Evolutionary conservation across 2,113 vertebrate species (phyloP).

Genomic region (Bufo bufo): DNA sequence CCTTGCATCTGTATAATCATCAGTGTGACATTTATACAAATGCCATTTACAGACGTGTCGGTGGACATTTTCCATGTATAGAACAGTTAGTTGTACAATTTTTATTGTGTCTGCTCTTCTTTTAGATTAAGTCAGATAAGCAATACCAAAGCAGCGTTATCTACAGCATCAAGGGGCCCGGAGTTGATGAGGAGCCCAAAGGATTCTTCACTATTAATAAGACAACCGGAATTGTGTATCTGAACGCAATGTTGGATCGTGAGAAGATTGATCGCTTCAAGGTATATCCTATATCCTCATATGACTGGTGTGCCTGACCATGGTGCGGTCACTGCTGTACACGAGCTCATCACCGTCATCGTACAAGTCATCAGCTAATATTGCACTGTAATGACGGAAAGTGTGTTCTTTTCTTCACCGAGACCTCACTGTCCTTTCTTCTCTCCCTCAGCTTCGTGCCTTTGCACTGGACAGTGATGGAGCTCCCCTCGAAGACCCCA

Average conservation of each 20-base stretch:
- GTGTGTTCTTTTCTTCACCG: neutral
- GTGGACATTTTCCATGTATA: neutral
- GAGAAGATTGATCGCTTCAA: constrained; percentile 85
- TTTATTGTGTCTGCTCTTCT: neutral
- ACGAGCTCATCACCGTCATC: neutral
- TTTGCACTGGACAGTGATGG: constrained; percentile 91
- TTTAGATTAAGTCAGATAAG: constrained; percentile 95
- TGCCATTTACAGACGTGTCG: no score
- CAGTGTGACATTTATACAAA: no score
- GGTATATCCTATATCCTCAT: constrained; percentile 67
- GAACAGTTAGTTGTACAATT: neutral
- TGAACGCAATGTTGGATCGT: constrained; percentile 87
- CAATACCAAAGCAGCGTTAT: constrained; percentile 84
- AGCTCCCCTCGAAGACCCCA: constrained; percentile 86
- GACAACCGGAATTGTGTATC: constrained; percentile 84
- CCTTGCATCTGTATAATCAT: no score
- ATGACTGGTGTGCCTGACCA: neutral
- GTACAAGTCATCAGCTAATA: neutral
- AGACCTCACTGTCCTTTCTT: neutral
- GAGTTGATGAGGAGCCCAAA: constrained; percentile 90
- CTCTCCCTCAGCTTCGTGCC: constrained; percentile 80
- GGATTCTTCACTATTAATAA: constrained; percentile 93
- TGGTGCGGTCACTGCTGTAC: neutral
- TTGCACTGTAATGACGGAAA: neutral
- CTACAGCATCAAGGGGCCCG: constrained; percentile 93